Evolutionary conservation across 2,888 invertebrate species (phyloP), one percentile per base, ranked within the genome.

Genomic region (Chaetogeoica ovagalla): DNA sequence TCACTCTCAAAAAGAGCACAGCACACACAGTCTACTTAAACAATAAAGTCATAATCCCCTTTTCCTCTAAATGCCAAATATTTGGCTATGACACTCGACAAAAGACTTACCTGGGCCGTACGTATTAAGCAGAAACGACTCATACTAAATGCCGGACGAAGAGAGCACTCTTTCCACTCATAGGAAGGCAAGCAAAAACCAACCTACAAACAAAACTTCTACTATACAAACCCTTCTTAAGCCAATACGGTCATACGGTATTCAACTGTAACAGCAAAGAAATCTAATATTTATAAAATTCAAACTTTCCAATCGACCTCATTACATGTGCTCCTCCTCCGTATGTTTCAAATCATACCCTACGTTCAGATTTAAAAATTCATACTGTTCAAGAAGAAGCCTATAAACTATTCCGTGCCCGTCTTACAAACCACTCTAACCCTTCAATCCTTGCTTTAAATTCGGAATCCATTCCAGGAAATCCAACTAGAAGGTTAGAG

Each of bases 241-340:
- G 39, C 13, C 8, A 23, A 60, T 23, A 11, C 13, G 60, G 23
- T 57, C 8, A 57, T 57, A 57, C n/a, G 57, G 57, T n/a, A 57
- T 57, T n/a, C n/a, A 19, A 4, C 57, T 23, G 23, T 11, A 60
- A 2, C 21, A 23, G 60, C 23, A 21, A 60, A 23, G 23, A 60
- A 60, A 23, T 60, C 60, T 13, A 60, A 60, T 60, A 60, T 60
- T 23, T 60, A 60, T 23, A 60, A 60, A 60, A 60, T 60, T 23
- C 13, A 60, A 60, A 60, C 23, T 23, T 60, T 9, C 39, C 39
- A 39, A 39, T 39, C 39, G 39, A 39, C 39, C 39, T 39, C 39
- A 8, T 39, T 39, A 39, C 39, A 8, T 23, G 11, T 60, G 60
- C 11, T 23, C 11, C 60, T 62, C 11, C 13, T 62, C 17, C 62